A percentile compares a stretch with the other conserved stretches of the same genome.
Conservation (phyloP, 2,797 vertebrate species). For the Diplodus puntazzo region DNA sequence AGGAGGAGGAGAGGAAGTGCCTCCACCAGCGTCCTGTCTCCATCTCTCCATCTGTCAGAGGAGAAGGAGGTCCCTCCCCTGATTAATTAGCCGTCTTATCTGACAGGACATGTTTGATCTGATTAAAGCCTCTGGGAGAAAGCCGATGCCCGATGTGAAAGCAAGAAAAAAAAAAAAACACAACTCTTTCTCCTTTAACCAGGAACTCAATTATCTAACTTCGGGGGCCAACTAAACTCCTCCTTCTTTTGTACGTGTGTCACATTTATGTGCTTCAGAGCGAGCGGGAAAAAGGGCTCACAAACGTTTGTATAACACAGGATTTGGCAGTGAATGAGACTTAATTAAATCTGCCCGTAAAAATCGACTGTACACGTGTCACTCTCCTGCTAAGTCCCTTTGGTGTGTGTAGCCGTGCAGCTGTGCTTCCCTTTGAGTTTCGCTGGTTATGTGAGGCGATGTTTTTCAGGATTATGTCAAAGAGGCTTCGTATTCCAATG, state of each 20-base stretch:
- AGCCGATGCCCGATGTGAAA: constrained; percentile 40
- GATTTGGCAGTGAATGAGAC: constrained; percentile 69
- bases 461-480: constrained; percentile 79
- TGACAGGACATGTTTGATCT: constrained; percentile 81
- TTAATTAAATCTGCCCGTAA: constrained; percentile 79
- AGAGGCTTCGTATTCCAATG: constrained; percentile 65
- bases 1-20: constrained; percentile 68
- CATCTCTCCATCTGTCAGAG: constrained; percentile 71
- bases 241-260: constrained; percentile 52
- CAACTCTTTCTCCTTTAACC: constrained; percentile 59
- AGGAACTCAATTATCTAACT: constrained; percentile 66
- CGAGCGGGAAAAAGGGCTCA: constrained; percentile 27
- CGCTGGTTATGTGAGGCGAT: constrained; percentile 53
- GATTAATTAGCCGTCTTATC: constrained; percentile 84
- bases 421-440: constrained; percentile 66
- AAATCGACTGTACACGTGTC: constrained; percentile 70
- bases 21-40: constrained; percentile 65
- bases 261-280: constrained; percentile 39
- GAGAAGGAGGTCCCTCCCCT: constrained; percentile 67
- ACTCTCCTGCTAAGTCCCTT: constrained; percentile 67
- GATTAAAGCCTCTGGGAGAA: constrained; percentile 78
- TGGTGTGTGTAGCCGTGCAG: constrained; percentile 53
- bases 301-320: constrained; percentile 65
- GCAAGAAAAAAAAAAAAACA: constrained; percentile 27
- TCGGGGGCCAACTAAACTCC: constrained; percentile 32